Conservation (phyloP, 2,888 invertebrate species). For the Prosapia bicincta region DNA sequence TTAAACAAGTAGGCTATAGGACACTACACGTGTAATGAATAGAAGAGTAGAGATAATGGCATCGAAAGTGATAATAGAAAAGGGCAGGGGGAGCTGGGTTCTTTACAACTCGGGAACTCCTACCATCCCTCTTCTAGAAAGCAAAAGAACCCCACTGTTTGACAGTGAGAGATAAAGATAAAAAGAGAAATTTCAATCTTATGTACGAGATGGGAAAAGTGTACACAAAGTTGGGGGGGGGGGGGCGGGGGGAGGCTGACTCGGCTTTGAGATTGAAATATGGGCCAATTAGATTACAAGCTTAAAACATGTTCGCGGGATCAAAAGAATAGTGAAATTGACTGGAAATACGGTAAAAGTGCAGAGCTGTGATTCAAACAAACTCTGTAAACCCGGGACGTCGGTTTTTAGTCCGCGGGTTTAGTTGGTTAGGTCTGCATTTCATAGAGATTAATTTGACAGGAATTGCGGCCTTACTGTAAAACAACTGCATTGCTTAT, state of each 20-base stretch:
- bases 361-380: not conserved
- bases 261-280: not conserved
- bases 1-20: too few species aligned
- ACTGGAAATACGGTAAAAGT: not conserved
- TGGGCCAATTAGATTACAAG: not conserved
- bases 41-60: too few species aligned
- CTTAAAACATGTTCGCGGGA: not conserved
- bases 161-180: not conserved
- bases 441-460: too few species aligned
- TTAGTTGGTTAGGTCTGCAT: too few species aligned
- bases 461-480: too few species aligned
- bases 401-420: too few species aligned
- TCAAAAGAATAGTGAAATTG: not conserved
- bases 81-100: not conserved
- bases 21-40: too few species aligned
- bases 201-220: not conserved
- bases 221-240: not conserved
- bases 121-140: not conserved
- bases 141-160: not conserved
- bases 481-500: too few species aligned
- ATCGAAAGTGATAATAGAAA: not conserved
- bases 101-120: not conserved
- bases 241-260: not conserved
- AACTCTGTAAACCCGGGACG: too few species aligned
- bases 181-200: constrained; percentile 1